Evolutionary conservation across 1,140 invertebrate species (phyloP), one percentile per base, ranked within the genome.

Genomic region (Eurosta solidaginis): DNA sequence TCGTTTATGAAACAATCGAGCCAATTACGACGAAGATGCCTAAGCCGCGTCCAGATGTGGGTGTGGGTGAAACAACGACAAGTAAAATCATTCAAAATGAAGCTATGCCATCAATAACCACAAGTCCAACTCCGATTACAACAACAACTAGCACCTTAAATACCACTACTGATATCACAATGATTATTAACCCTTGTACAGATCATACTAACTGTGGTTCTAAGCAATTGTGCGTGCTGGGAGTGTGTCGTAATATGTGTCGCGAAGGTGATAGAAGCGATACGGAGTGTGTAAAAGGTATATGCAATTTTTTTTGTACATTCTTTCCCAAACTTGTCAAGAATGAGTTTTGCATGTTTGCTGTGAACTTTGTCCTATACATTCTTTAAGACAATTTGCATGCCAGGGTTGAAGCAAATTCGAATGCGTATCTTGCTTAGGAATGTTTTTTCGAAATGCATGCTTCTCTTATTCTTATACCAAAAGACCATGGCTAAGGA

Each of bases 231-330:
- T 92, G 91, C 83, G 87, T 91, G 33, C 88, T 90, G 82, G 88
- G 89, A 20, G 83, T 87, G 82, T 92, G 91, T 85, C 83, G 85
- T 59, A 89, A 88, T 80, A 91, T 91, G 77, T 92, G 92, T 82
- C 84, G 82, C 17, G 91, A 90, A 82, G 90, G 74, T 7, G 78
- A 90, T 29, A 79, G 80, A 27, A 89, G 44, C 27, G 78, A 77
- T 54, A 49, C 75, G 52, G 73, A 78, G 77, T 80, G 79, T 78
- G 77, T 80, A 50, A 75, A 80, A 81, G 81, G 81, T 81, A 81
- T 77, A 81, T n/a, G n/a, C n/a, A n/a, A n/a, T n/a, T n/a, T n/a
- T n/a, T n/a, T n/a, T n/a, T n/a, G n/a, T n/a, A n/a, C n/a, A n/a
- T n/a, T n/a, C n/a, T n/a, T n/a, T n/a, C n/a, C n/a, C n/a, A n/a